Evolutionary conservation across 1,140 invertebrate genomes (phyloP).

Genomic region (Drosophila saltans): DNA sequence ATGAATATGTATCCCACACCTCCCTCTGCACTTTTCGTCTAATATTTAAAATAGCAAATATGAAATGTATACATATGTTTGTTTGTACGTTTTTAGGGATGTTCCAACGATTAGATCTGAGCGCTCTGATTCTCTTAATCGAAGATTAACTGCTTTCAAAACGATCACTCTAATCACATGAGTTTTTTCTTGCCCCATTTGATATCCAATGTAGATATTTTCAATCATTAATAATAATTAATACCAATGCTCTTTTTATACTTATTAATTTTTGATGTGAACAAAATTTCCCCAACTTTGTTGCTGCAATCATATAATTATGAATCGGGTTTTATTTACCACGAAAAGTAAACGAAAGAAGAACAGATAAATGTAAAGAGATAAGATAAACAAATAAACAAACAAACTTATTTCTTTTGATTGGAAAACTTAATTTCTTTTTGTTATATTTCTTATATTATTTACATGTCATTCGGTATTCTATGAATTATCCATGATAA

Average conservation of each 20-base stretch:
- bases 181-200: neutral
- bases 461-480: too few relatives aligned
- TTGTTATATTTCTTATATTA: too few relatives aligned
- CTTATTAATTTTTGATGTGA: neutral
- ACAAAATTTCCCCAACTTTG: neutral
- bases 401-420: too few relatives aligned
- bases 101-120: neutral
- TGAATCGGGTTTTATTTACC: neutral
- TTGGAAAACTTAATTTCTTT: too few relatives aligned
- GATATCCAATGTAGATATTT: too few relatives aligned
- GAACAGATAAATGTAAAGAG: too few relatives aligned
- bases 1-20: too few relatives aligned
- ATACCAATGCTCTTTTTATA: neutral
- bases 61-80: neutral
- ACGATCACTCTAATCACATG: neutral
- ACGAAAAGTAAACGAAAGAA: too few relatives aligned
- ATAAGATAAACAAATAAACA: too few relatives aligned
- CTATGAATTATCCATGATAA: too few relatives aligned
- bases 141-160: slow-evolving; percentile 14
- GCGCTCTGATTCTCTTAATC: slow-evolving; percentile 6
- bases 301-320: slow-evolving; percentile 11
- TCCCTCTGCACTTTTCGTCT: neutral
- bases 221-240: slow-evolving; percentile 13
- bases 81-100: slow-evolving; percentile 1
- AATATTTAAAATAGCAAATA: slow-evolving; percentile 11